Percentiles rank a stretch among this genome's conserved stretches.
Conservation (phyloP, 2,113 vertebrate genomes). For the Perognathus longimembris region DNA sequence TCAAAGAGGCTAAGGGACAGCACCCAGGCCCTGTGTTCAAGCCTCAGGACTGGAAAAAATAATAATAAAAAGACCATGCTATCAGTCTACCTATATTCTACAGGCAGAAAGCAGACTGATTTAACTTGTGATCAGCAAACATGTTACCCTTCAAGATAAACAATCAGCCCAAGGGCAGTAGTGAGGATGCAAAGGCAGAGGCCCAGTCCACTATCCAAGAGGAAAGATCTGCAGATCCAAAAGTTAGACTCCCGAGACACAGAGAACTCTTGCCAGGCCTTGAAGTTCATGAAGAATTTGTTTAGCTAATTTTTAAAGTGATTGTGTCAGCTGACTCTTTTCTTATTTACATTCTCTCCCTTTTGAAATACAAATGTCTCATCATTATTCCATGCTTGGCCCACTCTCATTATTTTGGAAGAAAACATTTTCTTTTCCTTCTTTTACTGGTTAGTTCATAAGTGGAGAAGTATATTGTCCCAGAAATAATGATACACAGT, state of each 20-base stretch:
- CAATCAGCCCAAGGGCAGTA: not conserved
- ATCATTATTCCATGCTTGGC: not conserved
- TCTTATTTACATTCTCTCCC: not conserved
- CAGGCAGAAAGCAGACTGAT: not conserved
- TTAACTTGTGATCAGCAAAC: not conserved
- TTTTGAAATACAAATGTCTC: not conserved
- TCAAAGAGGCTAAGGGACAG: no score
- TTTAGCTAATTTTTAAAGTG: not conserved
- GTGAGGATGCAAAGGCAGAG: not conserved
- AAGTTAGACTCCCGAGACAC: not conserved
- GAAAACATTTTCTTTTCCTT: not conserved
- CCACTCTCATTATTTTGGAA: not conserved
- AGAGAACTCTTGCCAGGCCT: not conserved
- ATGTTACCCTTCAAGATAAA: not conserved
- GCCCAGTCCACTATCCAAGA: not conserved
- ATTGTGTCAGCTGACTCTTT: not conserved
- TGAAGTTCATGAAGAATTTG: slow-evolving; percentile 21
- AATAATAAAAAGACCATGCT: no score
- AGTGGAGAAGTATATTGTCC: not conserved
- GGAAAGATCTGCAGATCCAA: not conserved
- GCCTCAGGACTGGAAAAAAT: no score
- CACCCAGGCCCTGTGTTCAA: no score
- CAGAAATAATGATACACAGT: not conserved
- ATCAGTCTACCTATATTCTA: not conserved
- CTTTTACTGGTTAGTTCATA: not conserved